A percentile compares a stretch with the other conserved stretches of the same genome.
Evolutionary conservation across 2,797 vertebrate genomes (phyloP).

Genomic region (Myotis planiceps): DNA sequence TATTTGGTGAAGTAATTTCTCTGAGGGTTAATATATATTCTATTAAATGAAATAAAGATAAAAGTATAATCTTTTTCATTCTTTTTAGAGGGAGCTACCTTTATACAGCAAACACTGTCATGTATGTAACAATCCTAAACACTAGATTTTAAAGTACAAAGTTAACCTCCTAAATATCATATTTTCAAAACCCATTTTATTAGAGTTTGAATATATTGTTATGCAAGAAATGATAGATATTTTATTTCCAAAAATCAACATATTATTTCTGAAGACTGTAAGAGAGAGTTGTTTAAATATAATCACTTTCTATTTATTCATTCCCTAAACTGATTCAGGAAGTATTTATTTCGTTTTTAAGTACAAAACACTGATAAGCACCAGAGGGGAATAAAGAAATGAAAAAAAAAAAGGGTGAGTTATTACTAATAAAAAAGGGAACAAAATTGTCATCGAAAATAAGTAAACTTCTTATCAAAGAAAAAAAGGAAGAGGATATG

Average conservation of each 20-base stretch:
- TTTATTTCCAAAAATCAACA: neutral
- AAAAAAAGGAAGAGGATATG: neutral
- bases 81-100: neutral
- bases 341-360: neutral
- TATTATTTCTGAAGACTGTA: neutral
- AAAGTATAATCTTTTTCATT: neutral
- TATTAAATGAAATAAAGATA: neutral
- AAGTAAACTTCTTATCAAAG: neutral
- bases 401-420: neutral
- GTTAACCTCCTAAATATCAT: neutral
- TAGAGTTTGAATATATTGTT: neutral
- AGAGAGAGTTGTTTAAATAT: neutral
- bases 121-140: neutral
- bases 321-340: neutral
- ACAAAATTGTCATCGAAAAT: neutral
- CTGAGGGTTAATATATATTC: neutral
- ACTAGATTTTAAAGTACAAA: slow-evolving; percentile 15
- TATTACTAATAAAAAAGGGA: neutral
- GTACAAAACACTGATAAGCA: neutral
- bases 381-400: neutral
- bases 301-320: neutral
- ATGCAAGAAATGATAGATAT: neutral
- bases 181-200: neutral
- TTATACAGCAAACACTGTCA: neutral
- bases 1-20: neutral